Evolutionary conservation across 2,888 invertebrate species (phyloP).

Genomic region (Cephonodes hylas): DNA sequence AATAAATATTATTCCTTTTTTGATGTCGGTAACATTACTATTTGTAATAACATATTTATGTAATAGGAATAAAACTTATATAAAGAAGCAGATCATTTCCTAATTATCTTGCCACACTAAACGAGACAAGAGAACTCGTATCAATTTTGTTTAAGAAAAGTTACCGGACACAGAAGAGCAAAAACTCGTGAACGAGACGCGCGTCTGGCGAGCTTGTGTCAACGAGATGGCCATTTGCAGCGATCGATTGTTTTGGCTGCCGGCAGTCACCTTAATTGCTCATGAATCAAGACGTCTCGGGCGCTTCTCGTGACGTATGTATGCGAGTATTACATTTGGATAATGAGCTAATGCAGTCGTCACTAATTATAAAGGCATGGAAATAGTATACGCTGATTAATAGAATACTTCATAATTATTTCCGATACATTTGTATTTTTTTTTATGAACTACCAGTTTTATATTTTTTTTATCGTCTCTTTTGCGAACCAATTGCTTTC

Average conservation of each 20-base stretch:
- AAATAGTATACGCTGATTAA: too few relatives aligned
- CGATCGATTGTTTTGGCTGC: conserved; percentile 81
- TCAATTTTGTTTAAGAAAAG: neutral
- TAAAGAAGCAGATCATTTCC: neutral
- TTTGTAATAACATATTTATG: too few relatives aligned
- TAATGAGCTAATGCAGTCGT: conserved; percentile 2
- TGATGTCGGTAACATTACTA: too few relatives aligned
- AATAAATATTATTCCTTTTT: too few relatives aligned
- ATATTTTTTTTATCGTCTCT: too few relatives aligned
- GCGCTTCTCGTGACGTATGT: conserved; percentile 47
- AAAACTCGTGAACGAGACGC: conserved; percentile 27
- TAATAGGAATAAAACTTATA: too few relatives aligned
- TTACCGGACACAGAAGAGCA: conserved; percentile 6
- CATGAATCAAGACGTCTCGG: conserved; percentile 72
- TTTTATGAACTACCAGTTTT: too few relatives aligned
- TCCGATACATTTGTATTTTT: too few relatives aligned
- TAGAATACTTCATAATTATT: too few relatives aligned
- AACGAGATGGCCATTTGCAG: conserved; percentile 67
- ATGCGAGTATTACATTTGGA: conserved; percentile 16
- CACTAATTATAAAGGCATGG: neutral
- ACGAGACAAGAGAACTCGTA: neutral
- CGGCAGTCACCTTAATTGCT: conserved; percentile 76
- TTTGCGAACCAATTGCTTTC: too few relatives aligned
- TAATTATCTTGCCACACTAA: neutral
- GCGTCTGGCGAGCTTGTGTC: conserved; percentile 44